Evolutionary conservation across 2,797 vertebrate genomes (phyloP).

Genomic region (Lacerta viridis): DNA sequence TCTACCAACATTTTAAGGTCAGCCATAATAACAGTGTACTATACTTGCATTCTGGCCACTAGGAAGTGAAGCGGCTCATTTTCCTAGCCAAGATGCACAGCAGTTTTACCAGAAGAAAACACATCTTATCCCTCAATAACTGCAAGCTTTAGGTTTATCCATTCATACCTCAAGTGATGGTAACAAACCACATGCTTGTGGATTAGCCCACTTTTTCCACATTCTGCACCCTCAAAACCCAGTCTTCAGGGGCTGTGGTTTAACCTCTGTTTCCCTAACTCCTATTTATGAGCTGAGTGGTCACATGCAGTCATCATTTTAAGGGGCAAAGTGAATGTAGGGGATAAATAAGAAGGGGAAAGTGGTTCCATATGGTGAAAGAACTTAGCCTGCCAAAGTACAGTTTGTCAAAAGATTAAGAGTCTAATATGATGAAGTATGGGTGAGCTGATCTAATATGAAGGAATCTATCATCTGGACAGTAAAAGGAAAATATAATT

Average conservation of each 20-base stretch:
- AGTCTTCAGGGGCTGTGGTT: constrained; percentile 78
- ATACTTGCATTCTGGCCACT: constrained; percentile 49
- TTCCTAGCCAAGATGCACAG: constrained; percentile 62
- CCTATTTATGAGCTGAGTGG: constrained; percentile 79
- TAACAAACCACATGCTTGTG: constrained; percentile 80
- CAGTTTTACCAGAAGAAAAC: constrained; percentile 60
- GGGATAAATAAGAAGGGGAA: constrained; percentile 74
- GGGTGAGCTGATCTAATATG: constrained; percentile 18
- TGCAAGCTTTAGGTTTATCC: constrained; percentile 63
- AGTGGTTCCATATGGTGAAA: constrained; percentile 73
- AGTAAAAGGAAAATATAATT: constrained; percentile 29
- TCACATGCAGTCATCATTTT: constrained; percentile 78
- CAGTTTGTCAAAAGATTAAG: constrained; percentile 34
- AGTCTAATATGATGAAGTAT: constrained; percentile 27
- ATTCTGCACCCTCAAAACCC: constrained; percentile 74
- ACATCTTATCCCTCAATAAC: constrained; percentile 56
- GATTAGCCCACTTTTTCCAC: constrained; percentile 82
- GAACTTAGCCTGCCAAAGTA: constrained; percentile 49
- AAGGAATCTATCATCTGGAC: constrained; percentile 33
- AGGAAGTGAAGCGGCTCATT: constrained; percentile 41
- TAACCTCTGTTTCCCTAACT: constrained; percentile 83
- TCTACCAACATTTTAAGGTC: constrained; percentile 43
- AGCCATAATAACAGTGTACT: constrained; percentile 55
- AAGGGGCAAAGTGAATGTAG: constrained; percentile 75
- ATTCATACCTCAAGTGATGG: constrained; percentile 68